A percentile compares a stretch with the other conserved stretches of the same genome.
Conservation (phyloP, 2,797 vertebrate genomes). For the Sebastes hubbsi region DNA sequence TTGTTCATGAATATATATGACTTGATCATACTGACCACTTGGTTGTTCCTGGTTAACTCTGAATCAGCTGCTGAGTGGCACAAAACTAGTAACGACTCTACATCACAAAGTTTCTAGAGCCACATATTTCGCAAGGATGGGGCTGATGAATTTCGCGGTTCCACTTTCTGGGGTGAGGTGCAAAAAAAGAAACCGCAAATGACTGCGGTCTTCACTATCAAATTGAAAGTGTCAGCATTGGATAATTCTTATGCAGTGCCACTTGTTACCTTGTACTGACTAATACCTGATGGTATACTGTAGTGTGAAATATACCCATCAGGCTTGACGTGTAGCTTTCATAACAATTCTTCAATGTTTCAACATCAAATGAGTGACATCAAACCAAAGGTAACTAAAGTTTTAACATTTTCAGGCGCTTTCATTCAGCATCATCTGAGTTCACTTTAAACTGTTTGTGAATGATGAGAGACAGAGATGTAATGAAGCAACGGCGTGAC, state of each 20-base stretch:
- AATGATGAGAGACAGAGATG: slow-evolving; percentile 45
- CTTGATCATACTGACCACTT: too few relatives aligned
- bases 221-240: background rate
- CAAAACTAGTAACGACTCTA: background rate
- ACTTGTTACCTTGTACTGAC: background rate
- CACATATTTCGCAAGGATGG: background rate
- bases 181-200: background rate
- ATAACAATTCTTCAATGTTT: background rate
- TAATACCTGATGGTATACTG: background rate
- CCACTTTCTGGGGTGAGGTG: background rate
- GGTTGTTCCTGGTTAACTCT: too few relatives aligned
- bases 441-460: slow-evolving; percentile 28
- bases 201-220: background rate
- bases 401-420: background rate
- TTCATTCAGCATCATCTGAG: slow-evolving; percentile 3
- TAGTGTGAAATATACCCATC: background rate
- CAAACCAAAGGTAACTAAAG: background rate
- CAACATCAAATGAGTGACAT: background rate
- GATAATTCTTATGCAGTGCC: background rate
- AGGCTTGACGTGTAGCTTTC: background rate
- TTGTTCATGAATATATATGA: too few relatives aligned
- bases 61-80: too few relatives aligned
- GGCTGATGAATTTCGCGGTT: background rate
- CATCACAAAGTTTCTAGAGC: background rate
- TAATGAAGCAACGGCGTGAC: slow-evolving; percentile 54